These are phyloP conservation scores for Drosophila carrolli DNA, from an alignment of 1,140 invertebrate genomes.

Conservation along the genomic window DNA sequence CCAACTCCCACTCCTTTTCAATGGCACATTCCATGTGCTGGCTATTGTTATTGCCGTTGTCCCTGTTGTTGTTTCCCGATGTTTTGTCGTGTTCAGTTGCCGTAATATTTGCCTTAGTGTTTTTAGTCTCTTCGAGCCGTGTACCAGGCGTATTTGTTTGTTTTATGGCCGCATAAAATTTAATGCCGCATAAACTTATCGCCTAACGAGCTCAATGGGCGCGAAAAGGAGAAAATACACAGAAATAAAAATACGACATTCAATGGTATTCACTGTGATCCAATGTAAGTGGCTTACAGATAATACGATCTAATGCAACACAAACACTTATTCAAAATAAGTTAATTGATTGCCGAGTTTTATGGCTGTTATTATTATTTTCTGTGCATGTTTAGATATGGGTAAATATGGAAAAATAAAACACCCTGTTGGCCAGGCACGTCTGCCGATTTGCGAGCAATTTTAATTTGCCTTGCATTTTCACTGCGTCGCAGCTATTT, in stretches of 20 bases:
- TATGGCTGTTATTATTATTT: no score
- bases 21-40: constrained; percentile 21
- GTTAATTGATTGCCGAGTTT: no score
- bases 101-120: constrained; percentile 61
- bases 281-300: not conserved
- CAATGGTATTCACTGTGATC: not conserved
- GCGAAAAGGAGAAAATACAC: constrained; percentile 27
- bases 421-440: constrained; percentile 24
- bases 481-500: constrained; percentile 75
- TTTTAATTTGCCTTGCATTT: constrained; percentile 80
- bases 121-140: constrained; percentile 5
- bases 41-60: constrained; percentile 52
- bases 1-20: not conserved
- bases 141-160: constrained; percentile 70
- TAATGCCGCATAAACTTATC: constrained; percentile 82
- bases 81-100: constrained; percentile 69
- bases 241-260: not conserved
- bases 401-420: not conserved
- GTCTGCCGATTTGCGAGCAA: constrained; percentile 62
- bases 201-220: constrained; percentile 73
- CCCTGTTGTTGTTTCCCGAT: constrained; percentile 16
- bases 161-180: constrained; percentile 81
- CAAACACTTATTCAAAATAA: no score
- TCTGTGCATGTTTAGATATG: not conserved
- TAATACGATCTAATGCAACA: not conserved